phyloP scores from a whole-genome alignment of 2,797 vertebrate species.

The Neosalanx taihuensis region DNA sequence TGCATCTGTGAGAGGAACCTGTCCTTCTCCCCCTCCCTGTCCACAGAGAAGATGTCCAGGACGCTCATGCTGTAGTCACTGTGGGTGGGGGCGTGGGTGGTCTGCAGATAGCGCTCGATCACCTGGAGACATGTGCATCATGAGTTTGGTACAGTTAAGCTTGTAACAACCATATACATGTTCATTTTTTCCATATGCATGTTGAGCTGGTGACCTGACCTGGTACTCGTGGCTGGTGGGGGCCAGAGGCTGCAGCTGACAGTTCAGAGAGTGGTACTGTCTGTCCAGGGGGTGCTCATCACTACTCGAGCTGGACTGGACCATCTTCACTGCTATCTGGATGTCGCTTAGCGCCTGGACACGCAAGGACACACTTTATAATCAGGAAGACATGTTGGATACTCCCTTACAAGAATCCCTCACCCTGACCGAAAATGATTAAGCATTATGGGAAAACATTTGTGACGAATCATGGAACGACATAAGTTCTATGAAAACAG shows the following conservation, averaged over 20 bases:
- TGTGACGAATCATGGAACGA: too few relatives aligned
- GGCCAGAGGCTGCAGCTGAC: slow-evolving; percentile 74
- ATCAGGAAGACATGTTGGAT: too few relatives aligned
- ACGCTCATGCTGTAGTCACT: slow-evolving; percentile 82
- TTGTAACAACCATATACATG: too few relatives aligned
- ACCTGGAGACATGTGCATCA: slow-evolving; percentile 60
- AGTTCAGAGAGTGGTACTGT: slow-evolving; percentile 78
- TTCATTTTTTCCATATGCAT: too few relatives aligned
- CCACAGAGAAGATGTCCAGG: slow-evolving; percentile 80
- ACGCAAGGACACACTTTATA: not conserved
- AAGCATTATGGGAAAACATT: too few relatives aligned
- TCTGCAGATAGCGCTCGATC: slow-evolving; percentile 78
- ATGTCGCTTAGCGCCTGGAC: slow-evolving; percentile 81
- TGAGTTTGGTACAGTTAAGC: too few relatives aligned
- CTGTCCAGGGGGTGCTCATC: slow-evolving; percentile 82
- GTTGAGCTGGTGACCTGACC: slow-evolving; percentile 54
- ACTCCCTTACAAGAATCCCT: too few relatives aligned
- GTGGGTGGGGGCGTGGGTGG: slow-evolving; percentile 86
- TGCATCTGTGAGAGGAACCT: slow-evolving; percentile 75
- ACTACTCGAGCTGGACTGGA: slow-evolving; percentile 62
- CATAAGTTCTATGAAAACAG: too few relatives aligned
- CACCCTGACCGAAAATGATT: too few relatives aligned
- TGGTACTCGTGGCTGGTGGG: slow-evolving; percentile 69
- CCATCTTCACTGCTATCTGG: slow-evolving; percentile 84
- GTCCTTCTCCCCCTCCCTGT: slow-evolving; percentile 72